Base-by-base conservation (phyloP, 2,113 vertebrate genomes). In the Cyprinodon variegatus region DNA sequence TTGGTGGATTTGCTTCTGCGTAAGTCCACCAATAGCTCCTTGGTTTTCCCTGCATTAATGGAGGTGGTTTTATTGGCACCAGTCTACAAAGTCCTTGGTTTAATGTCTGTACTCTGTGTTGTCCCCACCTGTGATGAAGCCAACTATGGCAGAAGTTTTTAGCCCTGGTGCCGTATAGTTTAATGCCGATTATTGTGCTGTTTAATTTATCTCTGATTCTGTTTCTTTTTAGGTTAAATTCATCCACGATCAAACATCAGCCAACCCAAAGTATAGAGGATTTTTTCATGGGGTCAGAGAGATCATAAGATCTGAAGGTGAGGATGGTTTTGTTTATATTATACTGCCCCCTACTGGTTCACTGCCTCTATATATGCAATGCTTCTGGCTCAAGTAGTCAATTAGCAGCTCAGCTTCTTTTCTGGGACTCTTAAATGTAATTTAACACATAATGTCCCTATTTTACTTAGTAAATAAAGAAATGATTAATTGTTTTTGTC, bases 221-320 rank as follows among this genome's bases (percentile, higher is more conserved):
- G 9, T 83, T 4, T 57, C 0, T 11, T 87, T 90, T 0, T 78
- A 98, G 97, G 97, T 99, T 61, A 99, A 99, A 90, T 99, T 99
- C 87, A 99, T 99, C 81, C 98, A 99, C 1, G 97, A 99, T 85
- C 98, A 99, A 92, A 95, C 94, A 14, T 99, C 97, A 11, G 85
- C 96, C 39, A 96, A 96, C 60, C 97, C 98, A 57, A 99, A 96
- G 83, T 99, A 98, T 86, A 93, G 86, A 37, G 97, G 98, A 0
- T 99, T 99, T 83, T 98, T 97, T 90, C 97, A 99, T 0, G 97
- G 97, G 0, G 96, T 99, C 62, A 93, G 96, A 59, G 97, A 99
- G 91, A 99, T 99, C 0, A 81, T 99, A 41, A 90, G 95, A 81
- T 79, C 95, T 12, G 89, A 98, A 92, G 96, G 96, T 96, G 86